Conservation (phyloP, 2,113 vertebrate genomes). For the Fukomys damarensis region DNA sequence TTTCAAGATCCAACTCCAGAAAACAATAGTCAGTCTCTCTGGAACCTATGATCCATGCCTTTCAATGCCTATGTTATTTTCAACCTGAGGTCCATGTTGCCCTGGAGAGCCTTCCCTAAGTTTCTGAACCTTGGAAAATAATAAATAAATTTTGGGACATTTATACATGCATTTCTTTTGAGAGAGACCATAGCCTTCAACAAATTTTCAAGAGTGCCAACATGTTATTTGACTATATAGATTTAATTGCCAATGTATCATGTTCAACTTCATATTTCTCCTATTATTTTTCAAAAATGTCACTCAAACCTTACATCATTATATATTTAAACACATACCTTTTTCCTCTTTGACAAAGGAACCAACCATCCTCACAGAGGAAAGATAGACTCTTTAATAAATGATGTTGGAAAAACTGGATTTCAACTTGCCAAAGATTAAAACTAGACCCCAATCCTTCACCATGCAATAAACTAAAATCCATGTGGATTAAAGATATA, state of each 20-base stretch:
- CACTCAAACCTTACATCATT: not conserved
- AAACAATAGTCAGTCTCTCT: not conserved
- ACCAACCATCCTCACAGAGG: too few relatives aligned
- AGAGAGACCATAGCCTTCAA: not conserved
- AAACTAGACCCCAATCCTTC: too few relatives aligned
- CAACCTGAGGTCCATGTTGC: not conserved
- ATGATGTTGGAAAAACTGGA: too few relatives aligned
- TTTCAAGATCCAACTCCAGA: not conserved
- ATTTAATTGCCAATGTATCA: not conserved
- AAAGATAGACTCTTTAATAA: too few relatives aligned
- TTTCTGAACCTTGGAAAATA: not conserved
- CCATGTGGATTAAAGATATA: too few relatives aligned
- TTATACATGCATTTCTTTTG: not conserved
- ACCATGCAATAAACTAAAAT: too few relatives aligned
- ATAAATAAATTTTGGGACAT: not conserved
- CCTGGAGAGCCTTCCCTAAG: not conserved
- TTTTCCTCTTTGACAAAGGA: too few relatives aligned
- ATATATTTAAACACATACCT: not conserved
- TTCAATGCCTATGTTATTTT: not conserved
- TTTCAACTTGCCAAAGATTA: too few relatives aligned
- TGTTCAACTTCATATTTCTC: not conserved
- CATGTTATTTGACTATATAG: not conserved
- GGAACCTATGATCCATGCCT: not conserved
- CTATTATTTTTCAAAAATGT: not conserved
- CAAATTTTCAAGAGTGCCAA: not conserved